A percentile compares a stretch with the other conserved stretches of the same genome.
Evolutionary conservation across 2,113 vertebrate genomes (phyloP).

Genomic region (Sinocyclocheilus rhinocerous): DNA sequence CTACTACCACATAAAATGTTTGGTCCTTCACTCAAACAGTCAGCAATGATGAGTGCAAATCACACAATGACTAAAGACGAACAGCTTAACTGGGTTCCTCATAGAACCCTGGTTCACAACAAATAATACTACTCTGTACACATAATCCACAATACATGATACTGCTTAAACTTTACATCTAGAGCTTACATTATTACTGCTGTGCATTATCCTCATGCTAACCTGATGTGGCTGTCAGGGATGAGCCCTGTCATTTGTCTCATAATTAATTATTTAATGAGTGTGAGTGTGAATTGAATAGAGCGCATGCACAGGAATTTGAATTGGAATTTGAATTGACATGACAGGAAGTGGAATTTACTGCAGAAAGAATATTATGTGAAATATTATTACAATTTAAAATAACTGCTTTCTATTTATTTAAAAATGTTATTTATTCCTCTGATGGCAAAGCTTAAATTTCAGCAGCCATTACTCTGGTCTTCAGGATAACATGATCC

Average conservation of each 20-base stretch:
- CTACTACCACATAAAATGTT: conserved; percentile 20
- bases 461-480: not conserved
- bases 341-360: not conserved
- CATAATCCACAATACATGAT: conserved; percentile 21
- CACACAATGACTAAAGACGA: conserved; percentile 21
- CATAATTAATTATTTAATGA: not conserved
- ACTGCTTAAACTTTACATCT: conserved; percentile 5
- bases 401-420: too few species aligned
- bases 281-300: not conserved
- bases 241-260: not conserved
- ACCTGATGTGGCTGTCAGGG: not conserved
- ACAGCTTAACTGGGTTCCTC: conserved; percentile 48
- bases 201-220: conserved; percentile 23
- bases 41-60: conserved; percentile 4
- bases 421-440: too few species aligned
- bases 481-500: not conserved
- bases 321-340: not conserved
- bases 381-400: too few species aligned
- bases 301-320: not conserved
- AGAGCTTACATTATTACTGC: conserved; percentile 6
- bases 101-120: conserved; percentile 47
- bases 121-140: conserved; percentile 31
- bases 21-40: conserved; percentile 33
- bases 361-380: not conserved
- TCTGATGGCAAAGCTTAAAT: too few species aligned